These are phyloP conservation scores for Mobula hypostoma DNA, from an alignment of 2,113 vertebrate genomes.

Conservation along the genomic window DNA sequence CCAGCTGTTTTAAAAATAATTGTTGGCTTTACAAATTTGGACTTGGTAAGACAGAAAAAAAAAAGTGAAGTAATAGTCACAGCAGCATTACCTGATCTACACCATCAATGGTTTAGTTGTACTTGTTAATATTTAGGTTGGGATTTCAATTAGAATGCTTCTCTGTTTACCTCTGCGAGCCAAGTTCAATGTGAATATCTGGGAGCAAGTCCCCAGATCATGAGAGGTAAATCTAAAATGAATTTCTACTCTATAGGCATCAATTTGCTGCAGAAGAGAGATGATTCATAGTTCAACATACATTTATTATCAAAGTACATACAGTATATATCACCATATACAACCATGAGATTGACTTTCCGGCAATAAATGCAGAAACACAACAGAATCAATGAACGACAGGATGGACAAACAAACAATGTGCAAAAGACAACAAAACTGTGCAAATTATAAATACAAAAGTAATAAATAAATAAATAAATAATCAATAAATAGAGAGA, in stretches of 20 bases:
- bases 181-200: not conserved
- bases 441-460: too few relatives aligned
- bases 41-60: not conserved
- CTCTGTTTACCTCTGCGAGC: not conserved
- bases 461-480: too few relatives aligned
- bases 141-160: not conserved
- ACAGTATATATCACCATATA: too few relatives aligned
- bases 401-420: too few relatives aligned
- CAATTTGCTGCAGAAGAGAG: not conserved
- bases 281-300: not conserved
- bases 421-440: too few relatives aligned
- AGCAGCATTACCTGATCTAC: not conserved
- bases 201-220: not conserved
- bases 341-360: too few relatives aligned
- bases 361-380: too few relatives aligned
- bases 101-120: not conserved
- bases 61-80: not conserved
- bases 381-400: too few relatives aligned
- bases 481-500: too few relatives aligned
- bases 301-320: too few relatives aligned
- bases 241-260: not conserved
- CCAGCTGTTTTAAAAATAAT: not conserved
- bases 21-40: not conserved
- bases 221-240: not conserved
- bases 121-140: not conserved